These are phyloP conservation scores for Oasisia sp. DNA, from an alignment of 2,888 invertebrate species.

Conservation along the genomic window DNA sequence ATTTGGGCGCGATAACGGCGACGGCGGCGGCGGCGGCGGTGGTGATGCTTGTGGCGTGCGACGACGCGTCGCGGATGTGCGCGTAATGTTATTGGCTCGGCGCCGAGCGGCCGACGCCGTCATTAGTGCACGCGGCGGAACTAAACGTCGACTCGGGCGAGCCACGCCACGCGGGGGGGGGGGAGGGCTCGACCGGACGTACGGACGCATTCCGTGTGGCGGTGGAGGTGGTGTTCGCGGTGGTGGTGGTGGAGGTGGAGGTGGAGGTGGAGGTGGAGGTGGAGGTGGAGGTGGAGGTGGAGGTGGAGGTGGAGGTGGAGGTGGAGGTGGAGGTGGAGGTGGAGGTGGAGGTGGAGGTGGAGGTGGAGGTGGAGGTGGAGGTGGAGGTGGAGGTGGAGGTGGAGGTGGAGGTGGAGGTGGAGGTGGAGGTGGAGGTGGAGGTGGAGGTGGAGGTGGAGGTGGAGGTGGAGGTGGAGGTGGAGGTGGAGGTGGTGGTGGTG, in stretches of 20 bases:
- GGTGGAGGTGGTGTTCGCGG: background rate
- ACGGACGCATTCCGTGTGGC: background rate
- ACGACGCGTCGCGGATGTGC: background rate
- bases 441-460: too few species aligned
- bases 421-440: too few species aligned
- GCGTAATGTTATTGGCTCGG: constrained; percentile 12
- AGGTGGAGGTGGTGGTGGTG: too few species aligned
- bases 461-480: too few species aligned
- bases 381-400: too few species aligned
- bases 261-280: background rate
- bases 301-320: background rate
- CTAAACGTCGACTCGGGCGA: background rate
- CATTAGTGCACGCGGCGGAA: background rate
- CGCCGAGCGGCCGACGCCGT: constrained; percentile 11
- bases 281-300: background rate
- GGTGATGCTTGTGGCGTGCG: background rate
- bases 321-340: background rate
- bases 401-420: too few species aligned
- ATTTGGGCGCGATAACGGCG: constrained; percentile 6
- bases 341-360: background rate
- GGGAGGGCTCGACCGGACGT: background rate
- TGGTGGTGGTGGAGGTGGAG: background rate
- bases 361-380: background rate
- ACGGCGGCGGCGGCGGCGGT: too few species aligned
- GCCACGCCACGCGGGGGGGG: background rate